Evolutionary conservation across 2,797 vertebrate species (phyloP).

Genomic region (Lerista edwardsae): DNA sequence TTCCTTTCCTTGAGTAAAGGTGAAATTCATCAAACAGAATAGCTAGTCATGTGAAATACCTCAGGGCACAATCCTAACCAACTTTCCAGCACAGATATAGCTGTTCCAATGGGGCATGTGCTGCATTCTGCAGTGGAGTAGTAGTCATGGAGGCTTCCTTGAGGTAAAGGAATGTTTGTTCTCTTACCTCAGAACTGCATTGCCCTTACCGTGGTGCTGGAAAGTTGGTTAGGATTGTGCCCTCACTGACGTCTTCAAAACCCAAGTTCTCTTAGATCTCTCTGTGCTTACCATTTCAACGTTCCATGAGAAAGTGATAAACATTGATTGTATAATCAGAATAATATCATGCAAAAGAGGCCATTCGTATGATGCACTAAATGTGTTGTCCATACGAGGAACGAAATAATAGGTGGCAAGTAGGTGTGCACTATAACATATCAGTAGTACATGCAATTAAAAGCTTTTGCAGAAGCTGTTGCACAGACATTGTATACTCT

Average conservation of each 20-base stretch:
- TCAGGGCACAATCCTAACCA: no score
- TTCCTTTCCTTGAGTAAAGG: neutral
- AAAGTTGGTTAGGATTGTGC: no score
- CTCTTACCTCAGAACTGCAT: no score
- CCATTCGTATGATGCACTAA: neutral
- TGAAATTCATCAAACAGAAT: neutral
- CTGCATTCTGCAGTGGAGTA: no score
- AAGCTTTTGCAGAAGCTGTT: neutral
- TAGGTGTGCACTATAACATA: neutral
- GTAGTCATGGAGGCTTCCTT: no score
- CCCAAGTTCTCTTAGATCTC: neutral
- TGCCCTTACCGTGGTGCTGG: no score
- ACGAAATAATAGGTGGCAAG: neutral
- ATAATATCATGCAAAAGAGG: neutral
- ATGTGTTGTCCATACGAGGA: neutral
- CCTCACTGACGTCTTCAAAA: no score
- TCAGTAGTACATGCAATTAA: neutral
- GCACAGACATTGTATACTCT: no score
- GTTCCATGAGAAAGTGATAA: constrained; percentile 8
- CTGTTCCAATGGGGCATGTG: no score
- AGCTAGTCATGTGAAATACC: neutral
- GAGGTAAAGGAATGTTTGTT: no score
- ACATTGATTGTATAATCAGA: neutral
- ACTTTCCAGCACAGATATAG: no score
- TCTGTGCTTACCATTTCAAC: constrained; percentile 20